Evolutionary conservation across 2,113 vertebrate genomes (phyloP), one percentile per base, ranked within the genome.

Genomic region (Cygnus atratus): DNA sequence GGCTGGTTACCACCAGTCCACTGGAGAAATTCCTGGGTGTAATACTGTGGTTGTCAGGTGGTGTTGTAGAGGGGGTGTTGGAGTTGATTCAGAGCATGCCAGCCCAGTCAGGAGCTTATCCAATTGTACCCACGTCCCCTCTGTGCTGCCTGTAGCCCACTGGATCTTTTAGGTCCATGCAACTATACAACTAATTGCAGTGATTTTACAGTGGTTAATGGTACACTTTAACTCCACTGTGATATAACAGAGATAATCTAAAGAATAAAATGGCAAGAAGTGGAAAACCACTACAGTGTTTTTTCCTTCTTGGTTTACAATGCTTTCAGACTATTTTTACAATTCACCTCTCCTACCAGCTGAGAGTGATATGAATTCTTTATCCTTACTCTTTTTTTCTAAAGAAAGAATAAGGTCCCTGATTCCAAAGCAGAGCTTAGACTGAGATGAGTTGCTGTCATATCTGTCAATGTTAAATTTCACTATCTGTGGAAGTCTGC

Each of bases 381-480:
- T 95, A 70, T 71, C 50, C 75, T 10, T 67, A 0, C 86, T 93
- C 86, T 90, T 59, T 83, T 83, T 29, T 48, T 22, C 46, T 48
- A 22, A 48, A 48, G 46, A 48, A 48, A 48, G 46, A 48, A 48
- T 48, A 48, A 48, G 46, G 31, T 75, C 20, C 54, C 46, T 6
- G 33, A 72, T 82, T 75, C 46, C 55, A 48, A 72, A 80, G 50
- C 65, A 44, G 87, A 76, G 68, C 89, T 68, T 92, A 80, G 85
- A 39, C 58, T 62, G 86, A 92, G 85, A 74, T 84, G 88, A 93
- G 93, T 57, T 82, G 68, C 86, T 90, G 63, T 94, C 85, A 8
- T 59, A 68, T 88, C 86, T 83, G 73, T 87, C 72, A 87, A 43
- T 76, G 80, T 90, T 93, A 90, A 81, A 41, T 95, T 92, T 88